These are phyloP conservation scores for Parthenolecanium corni DNA, from an alignment of 2,888 invertebrate genomes.

Conservation along the genomic window DNA sequence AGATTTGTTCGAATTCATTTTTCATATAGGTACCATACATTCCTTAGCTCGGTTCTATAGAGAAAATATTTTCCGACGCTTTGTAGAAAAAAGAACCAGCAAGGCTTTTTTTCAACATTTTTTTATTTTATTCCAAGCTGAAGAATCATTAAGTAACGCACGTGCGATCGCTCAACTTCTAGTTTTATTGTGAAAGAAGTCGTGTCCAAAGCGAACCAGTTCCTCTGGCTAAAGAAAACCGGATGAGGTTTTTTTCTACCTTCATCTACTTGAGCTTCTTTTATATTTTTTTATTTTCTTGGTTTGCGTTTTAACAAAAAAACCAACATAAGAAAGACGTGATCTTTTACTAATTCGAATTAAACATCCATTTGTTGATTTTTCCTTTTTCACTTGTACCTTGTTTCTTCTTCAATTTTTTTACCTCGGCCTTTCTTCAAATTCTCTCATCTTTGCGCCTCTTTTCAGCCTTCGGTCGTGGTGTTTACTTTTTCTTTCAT, in stretches of 20 bases:
- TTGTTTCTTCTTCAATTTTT: constrained; percentile 2
- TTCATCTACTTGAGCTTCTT: background rate
- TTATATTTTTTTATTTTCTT: constrained; percentile 3
- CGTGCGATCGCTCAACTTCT: constrained; percentile 24
- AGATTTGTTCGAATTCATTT: too few relatives aligned
- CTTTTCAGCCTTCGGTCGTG: background rate
- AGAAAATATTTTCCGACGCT: too few relatives aligned
- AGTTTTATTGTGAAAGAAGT: constrained; percentile 16
- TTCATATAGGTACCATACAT: too few relatives aligned
- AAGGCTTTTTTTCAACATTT: background rate
- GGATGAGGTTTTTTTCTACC: constrained; percentile 14
- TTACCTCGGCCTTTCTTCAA: background rate
- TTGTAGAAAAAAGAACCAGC: background rate
- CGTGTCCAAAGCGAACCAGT: constrained; percentile 23
- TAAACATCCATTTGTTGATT: constrained; percentile 28
- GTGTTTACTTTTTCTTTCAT: background rate
- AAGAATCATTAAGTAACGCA: constrained; percentile 21
- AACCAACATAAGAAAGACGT: constrained; percentile 25
- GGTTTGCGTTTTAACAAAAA: constrained; percentile 19
- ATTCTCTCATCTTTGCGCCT: background rate
- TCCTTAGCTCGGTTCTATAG: too few relatives aligned
- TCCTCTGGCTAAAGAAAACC: constrained; percentile 13
- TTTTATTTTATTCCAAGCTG: background rate
- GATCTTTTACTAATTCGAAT: constrained; percentile 27
- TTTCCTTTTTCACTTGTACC: constrained; percentile 16